A percentile compares a stretch with the other conserved stretches of the same genome.
phyloP scores from a whole-genome alignment of 2,113 vertebrate genomes.

The Rhipidura dahli region DNA sequence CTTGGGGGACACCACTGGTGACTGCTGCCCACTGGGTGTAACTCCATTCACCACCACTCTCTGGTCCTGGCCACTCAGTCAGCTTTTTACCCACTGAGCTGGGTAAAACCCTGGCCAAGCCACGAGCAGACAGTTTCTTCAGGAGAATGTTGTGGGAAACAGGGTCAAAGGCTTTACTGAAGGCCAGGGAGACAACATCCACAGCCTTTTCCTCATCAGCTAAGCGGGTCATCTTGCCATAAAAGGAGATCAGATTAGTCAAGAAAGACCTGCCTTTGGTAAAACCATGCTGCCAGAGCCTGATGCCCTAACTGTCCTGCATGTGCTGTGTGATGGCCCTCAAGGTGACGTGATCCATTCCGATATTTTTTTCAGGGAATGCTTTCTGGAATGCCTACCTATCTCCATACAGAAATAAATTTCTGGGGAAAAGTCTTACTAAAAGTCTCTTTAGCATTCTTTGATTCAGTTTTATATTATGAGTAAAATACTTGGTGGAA shows the following conservation, averaged over 20 bases:
- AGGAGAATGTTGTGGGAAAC: not conserved
- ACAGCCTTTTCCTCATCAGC: not conserved
- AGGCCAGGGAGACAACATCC: not conserved
- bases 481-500: not conserved
- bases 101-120: rapidly evolving
- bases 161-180: not conserved
- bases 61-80: rapidly evolving
- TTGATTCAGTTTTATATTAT: not conserved
- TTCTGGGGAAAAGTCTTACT: not conserved
- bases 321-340: not conserved
- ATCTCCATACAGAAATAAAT: not conserved
- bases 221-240: not conserved
- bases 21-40: rapidly evolving
- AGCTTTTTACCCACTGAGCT: not conserved
- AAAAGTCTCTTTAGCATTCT: not conserved
- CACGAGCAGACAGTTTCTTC: not conserved
- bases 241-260: not conserved
- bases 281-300: not conserved
- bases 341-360: not conserved
- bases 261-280: not conserved
- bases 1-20: not conserved
- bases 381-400: not conserved
- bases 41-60: no score
- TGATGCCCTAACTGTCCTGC: no score
- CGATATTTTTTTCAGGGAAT: not conserved